Evolutionary conservation across 2,888 invertebrate genomes (phyloP), one percentile per base, ranked within the genome.

Genomic region (Agelastica alni): DNA sequence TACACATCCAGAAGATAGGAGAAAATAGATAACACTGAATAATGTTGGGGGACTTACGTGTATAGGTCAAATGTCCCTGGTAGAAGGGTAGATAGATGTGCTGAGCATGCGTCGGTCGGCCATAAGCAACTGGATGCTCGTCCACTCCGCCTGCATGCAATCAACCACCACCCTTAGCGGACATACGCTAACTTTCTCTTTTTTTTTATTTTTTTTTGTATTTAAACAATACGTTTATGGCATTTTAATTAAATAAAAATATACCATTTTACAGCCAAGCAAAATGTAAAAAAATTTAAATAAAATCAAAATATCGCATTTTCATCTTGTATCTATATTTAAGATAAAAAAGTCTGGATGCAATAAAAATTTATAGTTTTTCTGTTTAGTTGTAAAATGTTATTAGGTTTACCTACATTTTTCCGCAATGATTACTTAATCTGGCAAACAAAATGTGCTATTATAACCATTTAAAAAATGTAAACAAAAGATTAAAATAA

Each of bases 81-180:
- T 87, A 89, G 85, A 86, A 89, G 77, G 89, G 89, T 78, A 89
- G 85, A 80, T 88, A 88, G 80, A 89, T 84, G 80, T 88, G 88
- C 80, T 86, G 87, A 77, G 87, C 87, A 81, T 87, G 85, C 79
- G 85, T 80, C 74, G 87, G 87, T 79, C 85, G 84, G 77, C 88
- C 88, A 77, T 76, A 77, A 70, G 74, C 75, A 72, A 77, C 72
- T 58, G 75, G 73, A 62, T 75, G 74, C 67, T 75, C 76, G 72
- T 77, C 77, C 73, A 74, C 72, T 69, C 72, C 73, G 75, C 77
- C 76, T 75, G 74, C 73, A 72, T 73, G 73, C 73, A 72, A 71
- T 69, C 59, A 60, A 60, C 70, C 70, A 70, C 70, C 70, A 68
- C 68, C 70, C 70, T 68, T 71, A 70, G 63, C 66, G 45, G 56